Evolutionary conservation across 2,888 invertebrate genomes (phyloP).

Genomic region (Tanytarsus gracilentus): DNA sequence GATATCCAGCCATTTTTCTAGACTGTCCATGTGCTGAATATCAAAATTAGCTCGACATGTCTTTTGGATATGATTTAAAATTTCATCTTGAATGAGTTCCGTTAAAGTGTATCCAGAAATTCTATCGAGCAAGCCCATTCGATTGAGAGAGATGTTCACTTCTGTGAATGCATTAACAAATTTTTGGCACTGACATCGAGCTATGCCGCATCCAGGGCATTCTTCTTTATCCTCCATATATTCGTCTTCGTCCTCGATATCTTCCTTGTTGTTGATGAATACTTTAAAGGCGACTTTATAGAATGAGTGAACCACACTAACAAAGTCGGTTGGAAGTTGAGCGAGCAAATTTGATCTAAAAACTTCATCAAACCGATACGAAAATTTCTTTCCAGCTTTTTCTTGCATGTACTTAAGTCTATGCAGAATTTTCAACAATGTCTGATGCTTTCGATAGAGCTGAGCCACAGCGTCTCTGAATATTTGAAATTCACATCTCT

Average conservation of each 20-base stretch:
- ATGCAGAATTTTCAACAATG: conserved; percentile 33
- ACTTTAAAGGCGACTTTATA: conserved; percentile 70
- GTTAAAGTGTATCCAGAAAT: conserved; percentile 79
- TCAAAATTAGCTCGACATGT: conserved; percentile 82
- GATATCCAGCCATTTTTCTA: conserved; percentile 82
- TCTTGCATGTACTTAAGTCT: conserved; percentile 33
- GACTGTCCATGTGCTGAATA: conserved; percentile 62
- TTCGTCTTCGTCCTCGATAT: conserved; percentile 21
- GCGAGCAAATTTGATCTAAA: conserved; percentile 58
- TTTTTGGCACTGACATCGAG: conserved; percentile 51
- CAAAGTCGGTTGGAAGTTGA: conserved; percentile 60
- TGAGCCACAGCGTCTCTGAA: conserved; percentile 38
- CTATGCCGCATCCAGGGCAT: conserved; percentile 64
- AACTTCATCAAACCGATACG: conserved; percentile 51
- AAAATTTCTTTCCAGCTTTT: conserved; percentile 30
- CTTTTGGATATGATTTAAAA: conserved; percentile 73
- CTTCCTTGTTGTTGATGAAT: conserved; percentile 43
- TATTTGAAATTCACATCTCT: conserved; percentile 34
- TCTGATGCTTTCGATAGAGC: conserved; percentile 36
- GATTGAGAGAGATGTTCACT: conserved; percentile 67
- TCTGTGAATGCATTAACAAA: conserved; percentile 57
- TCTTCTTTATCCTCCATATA: conserved; percentile 48
- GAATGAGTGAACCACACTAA: conserved; percentile 61
- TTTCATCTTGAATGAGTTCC: conserved; percentile 70
- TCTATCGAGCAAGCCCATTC: conserved; percentile 70